These are phyloP conservation scores for Aviceda subcristata DNA, from an alignment of 2,113 vertebrate species.

Conservation along the genomic window DNA sequence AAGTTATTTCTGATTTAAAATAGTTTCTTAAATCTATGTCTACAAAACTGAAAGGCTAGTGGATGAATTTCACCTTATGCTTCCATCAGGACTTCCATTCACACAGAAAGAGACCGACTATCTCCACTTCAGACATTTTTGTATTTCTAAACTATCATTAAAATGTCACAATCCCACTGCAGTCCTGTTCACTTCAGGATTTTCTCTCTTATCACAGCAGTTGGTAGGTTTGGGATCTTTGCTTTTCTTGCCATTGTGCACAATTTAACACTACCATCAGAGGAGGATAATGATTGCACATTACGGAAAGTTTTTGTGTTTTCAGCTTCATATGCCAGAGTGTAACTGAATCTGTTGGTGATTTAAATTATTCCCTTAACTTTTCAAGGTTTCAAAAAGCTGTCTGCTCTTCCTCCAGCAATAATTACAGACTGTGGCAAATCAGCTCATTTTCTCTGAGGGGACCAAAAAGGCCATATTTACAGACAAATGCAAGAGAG, in stretches of 20 bases:
- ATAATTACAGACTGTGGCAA: neutral
- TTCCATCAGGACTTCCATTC: neutral
- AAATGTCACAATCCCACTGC: slow-evolving; percentile 39
- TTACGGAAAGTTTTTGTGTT: slow-evolving; percentile 19
- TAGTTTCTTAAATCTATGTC: neutral
- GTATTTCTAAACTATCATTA: slow-evolving; percentile 47
- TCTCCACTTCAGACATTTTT: slow-evolving; percentile 6
- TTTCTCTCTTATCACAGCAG: slow-evolving; percentile 42
- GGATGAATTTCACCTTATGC: neutral
- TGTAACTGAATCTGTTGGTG: neutral
- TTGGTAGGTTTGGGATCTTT: neutral
- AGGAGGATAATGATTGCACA: neutral
- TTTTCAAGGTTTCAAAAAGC: slow-evolving; percentile 1
- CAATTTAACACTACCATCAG: neutral
- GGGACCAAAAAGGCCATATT: neutral
- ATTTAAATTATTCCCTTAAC: slow-evolving; percentile 14
- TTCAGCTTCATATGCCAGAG: neutral
- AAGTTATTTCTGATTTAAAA: neutral
- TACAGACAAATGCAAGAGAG: neutral
- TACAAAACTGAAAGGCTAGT: neutral
- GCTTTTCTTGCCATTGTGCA: neutral
- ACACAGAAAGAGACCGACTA: neutral
- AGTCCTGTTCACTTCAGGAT: neutral
- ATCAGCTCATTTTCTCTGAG: neutral
- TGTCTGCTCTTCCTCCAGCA: neutral